Conservation (phyloP, 1,140 invertebrate species). For the Odontomachus brunneus region DNA sequence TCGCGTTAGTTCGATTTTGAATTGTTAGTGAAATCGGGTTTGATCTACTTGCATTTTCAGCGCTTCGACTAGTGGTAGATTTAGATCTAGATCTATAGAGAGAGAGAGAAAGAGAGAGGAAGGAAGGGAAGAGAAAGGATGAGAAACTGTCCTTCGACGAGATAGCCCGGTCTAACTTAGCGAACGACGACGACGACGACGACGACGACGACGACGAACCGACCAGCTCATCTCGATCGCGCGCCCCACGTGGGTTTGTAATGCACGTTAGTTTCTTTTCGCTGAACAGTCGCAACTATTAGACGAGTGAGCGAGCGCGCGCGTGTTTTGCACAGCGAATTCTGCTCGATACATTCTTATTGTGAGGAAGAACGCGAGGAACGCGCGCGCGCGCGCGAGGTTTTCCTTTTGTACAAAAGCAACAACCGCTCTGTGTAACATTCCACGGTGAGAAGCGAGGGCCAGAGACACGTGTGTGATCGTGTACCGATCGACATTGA, state of each 20-base stretch:
- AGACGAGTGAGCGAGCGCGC: background rate
- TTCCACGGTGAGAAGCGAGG: constrained; percentile 56
- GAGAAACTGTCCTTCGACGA: constrained; percentile 62
- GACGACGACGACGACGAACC: constrained; percentile 34
- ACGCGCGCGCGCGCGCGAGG: too few relatives aligned
- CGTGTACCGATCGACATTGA: too few relatives aligned
- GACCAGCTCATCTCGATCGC: constrained; percentile 38
- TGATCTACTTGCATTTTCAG: too few relatives aligned
- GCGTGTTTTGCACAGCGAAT: background rate
- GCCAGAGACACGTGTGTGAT: constrained; percentile 52
- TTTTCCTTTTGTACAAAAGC: too few relatives aligned
- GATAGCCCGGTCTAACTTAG: constrained; percentile 71
- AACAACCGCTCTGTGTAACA: constrained; percentile 13
- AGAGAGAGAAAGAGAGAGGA: constrained; percentile 47
- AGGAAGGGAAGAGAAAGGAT: constrained; percentile 47
- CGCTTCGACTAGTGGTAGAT: constrained; percentile 28
- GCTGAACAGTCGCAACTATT: constrained; percentile 19
- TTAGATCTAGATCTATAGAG: constrained; percentile 54
- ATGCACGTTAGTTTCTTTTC: constrained; percentile 26
- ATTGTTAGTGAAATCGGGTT: too few relatives aligned
- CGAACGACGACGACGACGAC: constrained; percentile 41
- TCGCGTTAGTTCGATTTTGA: too few relatives aligned
- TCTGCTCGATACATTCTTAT: too few relatives aligned
- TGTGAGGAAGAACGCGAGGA: too few relatives aligned
- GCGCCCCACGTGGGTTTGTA: constrained; percentile 36